These are phyloP conservation scores for Parnassius smintheus DNA, from an alignment of 2,888 invertebrate genomes.

Conservation along the genomic window DNA sequence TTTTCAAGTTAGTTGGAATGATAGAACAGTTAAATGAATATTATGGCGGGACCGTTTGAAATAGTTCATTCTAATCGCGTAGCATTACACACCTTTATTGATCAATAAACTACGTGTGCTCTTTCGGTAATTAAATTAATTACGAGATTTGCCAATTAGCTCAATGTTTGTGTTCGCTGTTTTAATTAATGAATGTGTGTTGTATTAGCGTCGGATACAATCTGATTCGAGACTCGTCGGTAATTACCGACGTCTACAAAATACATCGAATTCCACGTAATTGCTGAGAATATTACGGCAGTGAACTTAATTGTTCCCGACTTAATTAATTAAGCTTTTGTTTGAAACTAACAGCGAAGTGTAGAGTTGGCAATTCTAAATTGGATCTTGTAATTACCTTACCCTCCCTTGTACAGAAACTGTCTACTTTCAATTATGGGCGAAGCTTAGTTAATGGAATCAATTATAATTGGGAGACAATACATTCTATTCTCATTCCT, in stretches of 20 bases:
- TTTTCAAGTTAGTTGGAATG: no score
- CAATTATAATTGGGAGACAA: slow-evolving; percentile 75
- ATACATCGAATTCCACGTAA: slow-evolving; percentile 78
- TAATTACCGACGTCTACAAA: slow-evolving; percentile 76
- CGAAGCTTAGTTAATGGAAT: slow-evolving; percentile 76
- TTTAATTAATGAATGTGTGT: slow-evolving; percentile 72
- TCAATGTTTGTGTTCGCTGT: slow-evolving; percentile 51
- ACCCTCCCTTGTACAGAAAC: slow-evolving; percentile 74
- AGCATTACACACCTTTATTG: slow-evolving; percentile 12
- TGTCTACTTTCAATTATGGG: slow-evolving; percentile 79
- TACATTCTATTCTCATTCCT: slow-evolving; percentile 56
- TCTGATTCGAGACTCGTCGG: slow-evolving; percentile 70
- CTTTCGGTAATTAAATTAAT: slow-evolving; percentile 49
- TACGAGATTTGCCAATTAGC: slow-evolving; percentile 76
- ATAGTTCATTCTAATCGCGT: no score
- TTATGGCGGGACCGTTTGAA: no score
- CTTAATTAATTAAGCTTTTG: slow-evolving; percentile 82
- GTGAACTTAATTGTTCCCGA: slow-evolving; percentile 81
- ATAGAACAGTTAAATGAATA: no score
- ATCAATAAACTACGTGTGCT: slow-evolving; percentile 18
- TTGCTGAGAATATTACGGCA: slow-evolving; percentile 80
- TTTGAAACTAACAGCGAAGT: slow-evolving; percentile 82
- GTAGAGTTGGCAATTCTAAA: slow-evolving; percentile 82
- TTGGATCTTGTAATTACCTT: slow-evolving; percentile 82
- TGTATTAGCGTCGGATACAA: slow-evolving; percentile 74